Percentiles rank a stretch among this genome's conserved stretches.
Evolutionary conservation across 2,888 invertebrate genomes (phyloP).

Genomic region (Salpingus planirostris): DNA sequence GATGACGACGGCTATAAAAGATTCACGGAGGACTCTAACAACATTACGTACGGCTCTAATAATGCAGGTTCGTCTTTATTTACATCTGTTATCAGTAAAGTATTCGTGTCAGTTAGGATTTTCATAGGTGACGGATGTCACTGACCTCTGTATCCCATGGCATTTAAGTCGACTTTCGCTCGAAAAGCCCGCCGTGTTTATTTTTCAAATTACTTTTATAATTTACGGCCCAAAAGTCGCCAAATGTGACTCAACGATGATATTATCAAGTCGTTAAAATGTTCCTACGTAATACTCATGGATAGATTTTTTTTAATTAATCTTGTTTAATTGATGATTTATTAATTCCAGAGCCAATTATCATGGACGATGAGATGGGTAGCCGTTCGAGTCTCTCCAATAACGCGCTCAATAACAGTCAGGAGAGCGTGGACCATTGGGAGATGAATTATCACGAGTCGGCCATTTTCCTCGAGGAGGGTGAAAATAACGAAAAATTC

Average conservation of each 20-base stretch:
- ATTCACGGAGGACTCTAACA: slow-evolving; percentile 50
- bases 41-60: slow-evolving; percentile 53
- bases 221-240: too few relatives aligned
- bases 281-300: background rate
- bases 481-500: slow-evolving; percentile 84
- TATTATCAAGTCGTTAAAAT: too few relatives aligned
- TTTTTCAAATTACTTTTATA: too few relatives aligned
- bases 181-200: too few relatives aligned
- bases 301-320: background rate
- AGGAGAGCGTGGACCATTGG: slow-evolving; percentile 58
- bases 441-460: slow-evolving; percentile 87
- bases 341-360: slow-evolving; percentile 4
- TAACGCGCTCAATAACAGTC: too few relatives aligned
- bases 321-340: background rate
- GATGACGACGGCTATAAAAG: slow-evolving; percentile 41
- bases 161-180: too few relatives aligned
- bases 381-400: slow-evolving; percentile 52
- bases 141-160: too few relatives aligned
- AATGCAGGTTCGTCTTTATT: slow-evolving; percentile 41
- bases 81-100: background rate
- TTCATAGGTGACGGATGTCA: background rate
- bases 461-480: slow-evolving; percentile 85
- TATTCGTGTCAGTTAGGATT: background rate
- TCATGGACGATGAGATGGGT: slow-evolving; percentile 56
- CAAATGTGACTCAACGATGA: too few relatives aligned